phyloP scores from a whole-genome alignment of 2,113 vertebrate species.

The Pyrgilauda ruficollis region DNA sequence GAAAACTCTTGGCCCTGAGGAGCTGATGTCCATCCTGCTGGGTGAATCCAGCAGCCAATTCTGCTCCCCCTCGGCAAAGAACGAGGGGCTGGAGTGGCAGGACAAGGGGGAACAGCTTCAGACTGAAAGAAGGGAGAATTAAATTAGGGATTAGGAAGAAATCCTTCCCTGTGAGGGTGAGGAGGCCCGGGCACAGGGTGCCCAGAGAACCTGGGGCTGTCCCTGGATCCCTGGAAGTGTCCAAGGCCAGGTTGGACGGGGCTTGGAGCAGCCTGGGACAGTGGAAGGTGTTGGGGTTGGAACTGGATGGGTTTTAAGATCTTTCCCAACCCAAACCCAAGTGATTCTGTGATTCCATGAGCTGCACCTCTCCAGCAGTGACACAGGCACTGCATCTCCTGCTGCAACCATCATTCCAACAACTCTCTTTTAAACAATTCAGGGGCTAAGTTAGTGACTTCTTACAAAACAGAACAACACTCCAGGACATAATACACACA shows the following conservation, averaged over 20 bases:
- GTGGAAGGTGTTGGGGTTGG: neutral
- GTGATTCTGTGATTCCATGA: neutral
- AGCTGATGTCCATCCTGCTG: neutral
- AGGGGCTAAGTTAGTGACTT: neutral
- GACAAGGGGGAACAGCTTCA: neutral
- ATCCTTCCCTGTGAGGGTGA: neutral
- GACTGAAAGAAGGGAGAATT: neutral
- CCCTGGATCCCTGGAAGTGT: neutral
- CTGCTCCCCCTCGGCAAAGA: neutral
- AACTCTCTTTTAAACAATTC: neutral
- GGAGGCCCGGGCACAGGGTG: neutral
- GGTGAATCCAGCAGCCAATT: neutral
- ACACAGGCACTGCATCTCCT: neutral
- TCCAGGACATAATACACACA: neutral
- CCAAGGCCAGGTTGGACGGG: accelerated
- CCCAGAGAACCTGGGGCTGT: neutral
- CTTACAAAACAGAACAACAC: neutral
- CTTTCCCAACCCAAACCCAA: neutral
- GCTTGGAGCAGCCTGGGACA: neutral
- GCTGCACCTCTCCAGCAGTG: neutral
- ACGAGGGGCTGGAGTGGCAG: neutral
- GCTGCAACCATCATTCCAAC: accelerated
- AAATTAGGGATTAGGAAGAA: neutral
- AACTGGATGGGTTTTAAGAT: neutral
- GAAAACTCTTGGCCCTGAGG: neutral